Conservation (phyloP, 92 coral and sea anemone genomes). For the Virgularia gustaviana region DNA sequence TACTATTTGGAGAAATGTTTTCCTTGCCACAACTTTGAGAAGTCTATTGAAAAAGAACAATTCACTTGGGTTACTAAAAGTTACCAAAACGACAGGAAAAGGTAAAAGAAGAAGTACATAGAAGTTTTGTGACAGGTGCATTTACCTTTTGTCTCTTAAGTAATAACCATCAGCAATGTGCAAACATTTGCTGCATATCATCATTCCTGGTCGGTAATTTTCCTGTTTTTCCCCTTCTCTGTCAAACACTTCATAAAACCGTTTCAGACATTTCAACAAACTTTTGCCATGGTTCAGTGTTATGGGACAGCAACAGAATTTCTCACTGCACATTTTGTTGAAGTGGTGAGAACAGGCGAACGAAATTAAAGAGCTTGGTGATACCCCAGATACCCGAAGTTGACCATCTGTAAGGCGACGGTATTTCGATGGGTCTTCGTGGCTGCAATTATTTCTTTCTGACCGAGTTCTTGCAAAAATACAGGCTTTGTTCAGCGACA, state of each 20-base stretch:
- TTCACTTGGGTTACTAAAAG: no score
- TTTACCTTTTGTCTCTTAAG: not conserved
- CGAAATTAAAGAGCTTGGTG: not conserved
- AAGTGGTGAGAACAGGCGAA: not conserved
- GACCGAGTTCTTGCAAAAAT: not conserved
- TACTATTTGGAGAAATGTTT: not conserved
- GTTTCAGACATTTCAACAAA: constrained; percentile 15
- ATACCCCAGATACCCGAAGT: not conserved
- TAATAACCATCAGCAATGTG: constrained; percentile 4
- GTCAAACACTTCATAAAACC: constrained; percentile 24
- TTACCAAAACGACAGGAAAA: no score
- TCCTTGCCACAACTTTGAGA: not conserved
- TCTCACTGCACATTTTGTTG: not conserved
- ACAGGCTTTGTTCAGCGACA: not conserved
- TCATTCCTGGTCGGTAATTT: constrained; percentile 19
- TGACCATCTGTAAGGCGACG: not conserved
- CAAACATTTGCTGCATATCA: constrained; percentile 15
- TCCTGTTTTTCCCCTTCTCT: not conserved
- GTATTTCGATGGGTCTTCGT: not conserved
- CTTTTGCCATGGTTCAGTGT: not conserved
- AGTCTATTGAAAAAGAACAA: not conserved
- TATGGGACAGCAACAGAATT: constrained; percentile 11
- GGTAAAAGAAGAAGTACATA: no score
- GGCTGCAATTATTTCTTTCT: constrained; percentile 11
- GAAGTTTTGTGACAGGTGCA: no score